Percentiles rank a stretch among this genome's conserved stretches.
phyloP scores from a whole-genome alignment of 2,797 vertebrate species.

The Astyanax mexicanus region DNA sequence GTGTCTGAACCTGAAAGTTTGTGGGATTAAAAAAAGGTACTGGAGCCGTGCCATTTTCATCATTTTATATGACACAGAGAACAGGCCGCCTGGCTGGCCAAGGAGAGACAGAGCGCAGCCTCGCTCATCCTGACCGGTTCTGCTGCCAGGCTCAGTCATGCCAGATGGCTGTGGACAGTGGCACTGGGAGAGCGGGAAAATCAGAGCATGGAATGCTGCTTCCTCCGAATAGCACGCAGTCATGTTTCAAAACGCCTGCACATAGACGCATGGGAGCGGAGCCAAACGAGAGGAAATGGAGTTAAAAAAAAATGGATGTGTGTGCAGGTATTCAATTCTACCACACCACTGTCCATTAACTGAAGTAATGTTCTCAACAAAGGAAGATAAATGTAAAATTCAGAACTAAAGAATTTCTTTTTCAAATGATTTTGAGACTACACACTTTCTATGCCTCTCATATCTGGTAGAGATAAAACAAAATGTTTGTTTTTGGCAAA shows the following conservation, averaged over 20 bases:
- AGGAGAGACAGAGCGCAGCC: not conserved
- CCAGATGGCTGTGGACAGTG: slow-evolving; percentile 39
- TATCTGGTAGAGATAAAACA: not conserved
- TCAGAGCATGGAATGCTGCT: slow-evolving; percentile 2
- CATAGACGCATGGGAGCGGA: slow-evolving; percentile 14
- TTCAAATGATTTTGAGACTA: not conserved
- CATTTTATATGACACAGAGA: slow-evolving; percentile 10
- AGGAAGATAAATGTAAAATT: slow-evolving; percentile 25
- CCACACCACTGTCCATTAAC: slow-evolving; percentile 20
- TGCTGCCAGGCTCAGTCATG: slow-evolving; percentile 29
- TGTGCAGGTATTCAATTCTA: not conserved
- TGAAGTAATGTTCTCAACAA: slow-evolving; percentile 10
- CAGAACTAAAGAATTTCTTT: not conserved
- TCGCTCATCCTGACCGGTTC: not conserved
- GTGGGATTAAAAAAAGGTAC: not conserved
- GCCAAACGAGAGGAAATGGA: slow-evolving; percentile 5
- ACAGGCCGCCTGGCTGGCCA: slow-evolving; percentile 8
- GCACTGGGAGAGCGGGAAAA: slow-evolving; percentile 19
- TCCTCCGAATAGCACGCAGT: not conserved
- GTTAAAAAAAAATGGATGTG: slow-evolving; percentile 16
- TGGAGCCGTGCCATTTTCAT: not conserved
- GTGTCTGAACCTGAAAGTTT: slow-evolving; percentile 18
- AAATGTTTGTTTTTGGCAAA: no score
- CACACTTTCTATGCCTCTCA: not conserved
- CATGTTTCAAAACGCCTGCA: slow-evolving; percentile 27